phyloP scores from a whole-genome alignment of 2,113 vertebrate genomes.

The Nothocercus julius region DNA sequence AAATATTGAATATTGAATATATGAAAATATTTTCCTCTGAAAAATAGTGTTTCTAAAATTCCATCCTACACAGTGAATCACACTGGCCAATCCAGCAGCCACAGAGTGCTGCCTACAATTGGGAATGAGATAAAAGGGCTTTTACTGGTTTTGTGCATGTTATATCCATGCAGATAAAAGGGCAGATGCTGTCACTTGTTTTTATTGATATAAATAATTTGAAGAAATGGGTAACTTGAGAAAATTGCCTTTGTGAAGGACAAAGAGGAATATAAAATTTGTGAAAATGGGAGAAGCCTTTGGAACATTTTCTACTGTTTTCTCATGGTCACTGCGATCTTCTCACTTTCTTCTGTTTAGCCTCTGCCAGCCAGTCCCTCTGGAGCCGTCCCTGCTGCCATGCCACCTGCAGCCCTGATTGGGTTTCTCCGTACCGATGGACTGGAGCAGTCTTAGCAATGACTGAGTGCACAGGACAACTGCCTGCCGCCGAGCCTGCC shows the following conservation, averaged over 20 bases:
- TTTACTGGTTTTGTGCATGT: not conserved
- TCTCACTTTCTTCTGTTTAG: not conserved
- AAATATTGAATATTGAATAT: too few relatives aligned
- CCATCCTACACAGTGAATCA: not conserved
- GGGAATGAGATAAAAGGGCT: not conserved
- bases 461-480: not conserved
- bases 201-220: not conserved
- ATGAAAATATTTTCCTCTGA: too few relatives aligned
- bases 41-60: not conserved
- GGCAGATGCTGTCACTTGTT: not conserved
- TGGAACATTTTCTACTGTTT: not conserved
- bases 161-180: not conserved
- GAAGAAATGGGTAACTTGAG: not conserved
- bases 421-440: not conserved
- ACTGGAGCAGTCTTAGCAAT: not conserved
- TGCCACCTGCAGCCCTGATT: not conserved
- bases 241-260: not conserved
- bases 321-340: not conserved
- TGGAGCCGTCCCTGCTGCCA: not conserved
- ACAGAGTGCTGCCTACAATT: not conserved
- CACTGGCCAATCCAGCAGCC: not conserved
- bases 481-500: fast-evolving
- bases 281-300: not conserved
- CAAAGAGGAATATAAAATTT: not conserved
- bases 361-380: not conserved